These are phyloP conservation scores for Pterostichus madidus DNA, from an alignment of 2,888 invertebrate species.

Conservation along the genomic window DNA sequence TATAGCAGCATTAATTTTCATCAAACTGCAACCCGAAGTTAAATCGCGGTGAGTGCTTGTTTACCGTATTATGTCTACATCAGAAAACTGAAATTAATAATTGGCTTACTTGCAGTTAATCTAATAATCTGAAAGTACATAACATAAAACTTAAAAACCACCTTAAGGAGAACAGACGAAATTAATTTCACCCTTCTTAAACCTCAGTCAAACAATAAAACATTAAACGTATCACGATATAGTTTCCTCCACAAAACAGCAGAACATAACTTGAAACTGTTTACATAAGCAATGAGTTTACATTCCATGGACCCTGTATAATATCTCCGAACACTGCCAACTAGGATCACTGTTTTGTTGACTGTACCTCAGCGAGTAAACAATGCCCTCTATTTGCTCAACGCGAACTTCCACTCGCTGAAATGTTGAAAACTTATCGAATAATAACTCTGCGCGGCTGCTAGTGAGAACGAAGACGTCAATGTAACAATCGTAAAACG, in stretches of 20 bases:
- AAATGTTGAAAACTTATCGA: conserved; percentile 34
- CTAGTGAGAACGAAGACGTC: not conserved
- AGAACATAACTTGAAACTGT: conserved; percentile 38
- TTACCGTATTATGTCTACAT: too few species aligned
- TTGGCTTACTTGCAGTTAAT: not conserved
- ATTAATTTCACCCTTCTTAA: conserved; percentile 20
- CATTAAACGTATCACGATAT: conserved; percentile 11
- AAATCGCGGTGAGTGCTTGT: too few species aligned
- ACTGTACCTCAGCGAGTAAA: conserved; percentile 29
- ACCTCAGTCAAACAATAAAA: conserved; percentile 27
- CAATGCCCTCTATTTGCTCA: conserved; percentile 33
- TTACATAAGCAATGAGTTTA: conserved; percentile 44
- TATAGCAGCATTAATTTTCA: too few species aligned
- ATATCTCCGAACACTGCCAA: conserved; percentile 37
- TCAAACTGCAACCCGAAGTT: too few species aligned
- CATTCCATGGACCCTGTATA: conserved; percentile 31
- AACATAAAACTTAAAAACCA: not conserved
- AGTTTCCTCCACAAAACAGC: not conserved
- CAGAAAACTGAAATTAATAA: too few species aligned
- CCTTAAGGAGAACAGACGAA: conserved; percentile 11
- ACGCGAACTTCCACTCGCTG: conserved; percentile 10
- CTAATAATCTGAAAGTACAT: not conserved
- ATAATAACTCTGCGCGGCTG: conserved; percentile 14
- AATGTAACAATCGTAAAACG: conserved; percentile 46
- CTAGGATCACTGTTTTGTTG: conserved; percentile 45